Evolutionary conservation across 1,140 invertebrate genomes (phyloP), one percentile per base, ranked within the genome.

Genomic region (Lepidurus apus): DNA sequence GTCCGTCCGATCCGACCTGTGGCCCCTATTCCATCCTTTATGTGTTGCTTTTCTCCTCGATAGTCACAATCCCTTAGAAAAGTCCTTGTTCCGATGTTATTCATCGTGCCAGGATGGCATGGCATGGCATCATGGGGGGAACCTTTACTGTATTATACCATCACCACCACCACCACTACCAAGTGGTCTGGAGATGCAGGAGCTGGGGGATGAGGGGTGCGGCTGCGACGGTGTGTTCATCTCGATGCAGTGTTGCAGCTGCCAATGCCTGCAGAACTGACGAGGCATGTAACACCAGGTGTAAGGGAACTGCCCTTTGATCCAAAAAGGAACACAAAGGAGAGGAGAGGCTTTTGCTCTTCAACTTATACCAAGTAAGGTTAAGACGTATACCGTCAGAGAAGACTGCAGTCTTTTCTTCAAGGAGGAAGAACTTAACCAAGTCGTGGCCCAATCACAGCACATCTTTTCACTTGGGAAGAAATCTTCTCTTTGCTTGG

Each of bases 211-310:
- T 65, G 53, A 65, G 53, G 53, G 53, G 53, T 65, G 53, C 53
- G 53, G 53, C 53, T 65, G 53, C 53, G 53, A 65, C 13, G 53
- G 53, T 65, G 53, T 65, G 53, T 65, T 65, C 53, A 65, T 65
- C 53, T 65, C 53, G 53, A 65, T 65, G 53, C 53, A 65, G 53
- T 65, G 53, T 65, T 65, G 53, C 53, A 65, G 53, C 53, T 65
- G 53, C 53, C 53, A 65, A 65, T 65, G 53, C 53, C 53, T 65
- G 53, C 53, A 65, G 53, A 65, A 65, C 53, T 65, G 53, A 65
- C 53, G 53, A 65, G 53, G 53, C 53, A 65, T 65, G 13, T 65
- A 65, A 65, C 53, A 65, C 53, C 53, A 65, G 53, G 53, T 65
- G 53, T 65, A 65, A 65, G 53, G 13, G 53, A 65, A 65, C 53